Percentiles rank a stretch among this genome's conserved stretches.
phyloP scores from a whole-genome alignment of 2,113 vertebrate species.

The Lepidothrix coronata region DNA sequence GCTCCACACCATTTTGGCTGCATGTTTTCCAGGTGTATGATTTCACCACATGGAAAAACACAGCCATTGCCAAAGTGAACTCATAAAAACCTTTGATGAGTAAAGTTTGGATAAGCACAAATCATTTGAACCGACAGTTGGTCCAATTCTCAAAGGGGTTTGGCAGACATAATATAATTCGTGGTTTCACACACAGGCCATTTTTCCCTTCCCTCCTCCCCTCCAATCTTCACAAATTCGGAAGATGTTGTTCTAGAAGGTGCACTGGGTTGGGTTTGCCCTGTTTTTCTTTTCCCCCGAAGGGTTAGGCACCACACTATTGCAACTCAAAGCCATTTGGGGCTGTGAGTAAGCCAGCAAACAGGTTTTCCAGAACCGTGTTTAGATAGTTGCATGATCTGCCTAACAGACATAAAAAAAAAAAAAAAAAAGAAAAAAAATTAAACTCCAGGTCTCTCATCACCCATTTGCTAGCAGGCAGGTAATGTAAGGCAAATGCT shows the following conservation, averaged over 20 bases:
- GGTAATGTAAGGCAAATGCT: constrained; percentile 64
- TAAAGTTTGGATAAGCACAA: constrained; percentile 73
- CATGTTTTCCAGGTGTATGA: constrained; percentile 71
- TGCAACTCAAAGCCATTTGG: constrained; percentile 45
- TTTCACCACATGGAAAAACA: constrained; percentile 70
- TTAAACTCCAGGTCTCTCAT: constrained; percentile 48
- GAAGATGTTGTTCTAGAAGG: constrained; percentile 68
- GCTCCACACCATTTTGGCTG: constrained; percentile 40
- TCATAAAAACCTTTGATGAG: constrained; percentile 72
- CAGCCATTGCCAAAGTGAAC: constrained; percentile 60
- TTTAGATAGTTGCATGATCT: constrained; percentile 62
- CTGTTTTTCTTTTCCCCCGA: constrained; percentile 26
- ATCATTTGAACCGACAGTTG: constrained; percentile 61
- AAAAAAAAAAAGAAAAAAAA: not conserved
- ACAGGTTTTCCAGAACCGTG: constrained; percentile 60
- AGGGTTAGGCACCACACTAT: constrained; percentile 27
- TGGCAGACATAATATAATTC: constrained; percentile 68
- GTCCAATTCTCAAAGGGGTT: constrained; percentile 60
- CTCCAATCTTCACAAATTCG: not conserved
- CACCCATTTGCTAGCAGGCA: constrained; percentile 69
- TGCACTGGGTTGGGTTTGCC: constrained; percentile 30
- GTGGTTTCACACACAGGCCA: constrained; percentile 65
- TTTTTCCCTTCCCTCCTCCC: constrained; percentile 3
- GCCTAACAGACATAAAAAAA: constrained; percentile 21
- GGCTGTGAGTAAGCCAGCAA: constrained; percentile 46